These are phyloP conservation scores for Toxotes jaculatrix DNA, from an alignment of 2,113 vertebrate genomes.

Conservation along the genomic window DNA sequence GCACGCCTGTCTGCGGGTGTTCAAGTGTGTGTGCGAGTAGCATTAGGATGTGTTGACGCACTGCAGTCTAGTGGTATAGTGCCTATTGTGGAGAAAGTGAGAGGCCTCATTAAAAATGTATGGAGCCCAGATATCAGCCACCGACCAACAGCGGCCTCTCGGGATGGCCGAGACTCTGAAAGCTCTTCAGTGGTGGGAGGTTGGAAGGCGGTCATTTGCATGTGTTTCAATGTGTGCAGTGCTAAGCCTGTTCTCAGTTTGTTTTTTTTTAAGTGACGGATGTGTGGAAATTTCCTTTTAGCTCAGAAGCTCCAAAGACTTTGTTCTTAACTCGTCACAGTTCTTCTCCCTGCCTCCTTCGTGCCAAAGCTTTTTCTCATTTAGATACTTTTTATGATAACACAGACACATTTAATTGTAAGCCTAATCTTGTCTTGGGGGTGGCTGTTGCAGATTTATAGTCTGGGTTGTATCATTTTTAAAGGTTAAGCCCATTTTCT, in stretches of 20 bases:
- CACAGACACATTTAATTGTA: slow-evolving; percentile 42
- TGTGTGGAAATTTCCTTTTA: slow-evolving; percentile 18
- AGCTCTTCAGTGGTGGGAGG: slow-evolving; percentile 33
- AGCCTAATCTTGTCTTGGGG: slow-evolving; percentile 63
- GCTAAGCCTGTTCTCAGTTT: not conserved
- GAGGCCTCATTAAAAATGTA: slow-evolving; percentile 80
- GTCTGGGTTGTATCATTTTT: slow-evolving; percentile 50
- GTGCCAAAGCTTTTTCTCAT: slow-evolving; percentile 53
- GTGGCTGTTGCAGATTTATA: slow-evolving; percentile 52
- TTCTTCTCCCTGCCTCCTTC: slow-evolving; percentile 36
- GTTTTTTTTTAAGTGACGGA: not conserved
- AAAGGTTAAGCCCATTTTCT: slow-evolving; percentile 39
- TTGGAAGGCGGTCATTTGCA: not conserved
- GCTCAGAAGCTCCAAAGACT: slow-evolving; percentile 23
- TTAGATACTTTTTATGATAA: slow-evolving; percentile 66
- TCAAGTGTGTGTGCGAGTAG: not conserved
- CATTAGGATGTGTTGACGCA: slow-evolving; percentile 78
- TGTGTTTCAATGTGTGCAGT: slow-evolving; percentile 24
- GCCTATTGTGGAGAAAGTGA: slow-evolving; percentile 82
- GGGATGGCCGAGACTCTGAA: slow-evolving; percentile 46
- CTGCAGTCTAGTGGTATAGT: slow-evolving; percentile 81
- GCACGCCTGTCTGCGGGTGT: slow-evolving; percentile 35
- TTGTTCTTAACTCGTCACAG: slow-evolving; percentile 8
- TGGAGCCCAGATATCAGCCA: slow-evolving; percentile 68
- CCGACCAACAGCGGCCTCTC: slow-evolving; percentile 60